These are phyloP conservation scores for Amazona vittata DNA, from an alignment of 2,113 vertebrate genomes.

Conservation along the genomic window DNA sequence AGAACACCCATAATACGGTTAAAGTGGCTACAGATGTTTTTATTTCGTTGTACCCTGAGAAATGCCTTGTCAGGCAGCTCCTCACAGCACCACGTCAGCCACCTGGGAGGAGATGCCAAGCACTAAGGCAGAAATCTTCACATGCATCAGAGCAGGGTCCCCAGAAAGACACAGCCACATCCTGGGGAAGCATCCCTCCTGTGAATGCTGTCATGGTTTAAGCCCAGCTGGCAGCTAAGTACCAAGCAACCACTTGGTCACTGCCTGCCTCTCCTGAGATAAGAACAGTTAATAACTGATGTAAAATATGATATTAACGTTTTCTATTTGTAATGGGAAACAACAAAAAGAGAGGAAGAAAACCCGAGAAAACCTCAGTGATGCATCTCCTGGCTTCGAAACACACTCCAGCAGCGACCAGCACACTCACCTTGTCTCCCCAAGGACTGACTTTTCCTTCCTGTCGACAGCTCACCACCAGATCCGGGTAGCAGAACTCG, in stretches of 20 bases:
- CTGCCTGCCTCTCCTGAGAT: background rate
- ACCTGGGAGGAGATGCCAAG: background rate
- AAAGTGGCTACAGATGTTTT: background rate
- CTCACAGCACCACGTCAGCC: background rate
- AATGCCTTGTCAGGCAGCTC: background rate
- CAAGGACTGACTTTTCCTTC: background rate
- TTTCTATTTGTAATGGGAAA: background rate
- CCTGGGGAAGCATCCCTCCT: accelerated
- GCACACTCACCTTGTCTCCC: background rate
- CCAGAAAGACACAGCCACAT: accelerated
- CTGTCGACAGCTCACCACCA: background rate
- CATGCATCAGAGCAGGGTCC: accelerated
- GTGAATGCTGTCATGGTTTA: background rate
- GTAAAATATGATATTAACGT: background rate
- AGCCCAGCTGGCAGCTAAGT: background rate
- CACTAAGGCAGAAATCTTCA: background rate
- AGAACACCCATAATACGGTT: background rate
- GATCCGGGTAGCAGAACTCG: background rate
- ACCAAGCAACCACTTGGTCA: background rate
- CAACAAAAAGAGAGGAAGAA: background rate
- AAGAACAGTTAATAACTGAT: background rate
- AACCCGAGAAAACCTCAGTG: background rate
- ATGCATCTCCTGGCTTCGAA: background rate
- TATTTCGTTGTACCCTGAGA: background rate
- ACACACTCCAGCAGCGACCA: background rate